Evolutionary conservation across 2,113 vertebrate genomes (phyloP).

Genomic region (Cyanistes caeruleus): DNA sequence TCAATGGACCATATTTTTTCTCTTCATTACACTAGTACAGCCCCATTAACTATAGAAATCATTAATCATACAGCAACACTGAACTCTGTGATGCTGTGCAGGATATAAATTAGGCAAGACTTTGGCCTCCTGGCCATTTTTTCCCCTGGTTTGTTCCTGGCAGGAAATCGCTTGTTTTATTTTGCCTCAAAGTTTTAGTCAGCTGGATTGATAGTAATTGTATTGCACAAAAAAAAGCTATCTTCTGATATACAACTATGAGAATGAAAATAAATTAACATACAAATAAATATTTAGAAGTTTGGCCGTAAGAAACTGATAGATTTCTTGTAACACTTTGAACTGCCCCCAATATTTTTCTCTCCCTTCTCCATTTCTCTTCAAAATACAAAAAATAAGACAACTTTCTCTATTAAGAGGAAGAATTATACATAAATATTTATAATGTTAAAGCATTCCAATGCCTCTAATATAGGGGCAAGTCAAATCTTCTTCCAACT

Average conservation of each 20-base stretch:
- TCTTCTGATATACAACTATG: background rate
- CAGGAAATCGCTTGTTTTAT: background rate
- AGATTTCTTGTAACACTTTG: background rate
- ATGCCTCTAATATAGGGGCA: background rate
- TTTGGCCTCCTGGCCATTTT: background rate
- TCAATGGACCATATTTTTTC: conserved; percentile 10
- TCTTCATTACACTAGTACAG: conserved; percentile 4
- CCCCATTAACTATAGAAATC: conserved; percentile 41
- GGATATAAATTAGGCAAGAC: conserved; percentile 31
- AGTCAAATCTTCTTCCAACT: background rate
- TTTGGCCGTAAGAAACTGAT: background rate
- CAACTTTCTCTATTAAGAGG: background rate
- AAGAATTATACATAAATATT: background rate
- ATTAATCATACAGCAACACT: conserved; percentile 11
- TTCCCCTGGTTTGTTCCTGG: background rate
- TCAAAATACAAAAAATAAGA: background rate
- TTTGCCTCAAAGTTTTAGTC: conserved; percentile 6
- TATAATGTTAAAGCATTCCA: background rate
- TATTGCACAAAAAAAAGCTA: background rate
- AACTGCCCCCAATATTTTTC: background rate
- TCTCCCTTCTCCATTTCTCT: background rate
- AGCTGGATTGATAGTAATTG: background rate
- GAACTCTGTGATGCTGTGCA: background rate
- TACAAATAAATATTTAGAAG: background rate
- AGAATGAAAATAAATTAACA: background rate